phyloP scores from a whole-genome alignment of 2,888 invertebrate species.

The Tenthredo notha region DNA sequence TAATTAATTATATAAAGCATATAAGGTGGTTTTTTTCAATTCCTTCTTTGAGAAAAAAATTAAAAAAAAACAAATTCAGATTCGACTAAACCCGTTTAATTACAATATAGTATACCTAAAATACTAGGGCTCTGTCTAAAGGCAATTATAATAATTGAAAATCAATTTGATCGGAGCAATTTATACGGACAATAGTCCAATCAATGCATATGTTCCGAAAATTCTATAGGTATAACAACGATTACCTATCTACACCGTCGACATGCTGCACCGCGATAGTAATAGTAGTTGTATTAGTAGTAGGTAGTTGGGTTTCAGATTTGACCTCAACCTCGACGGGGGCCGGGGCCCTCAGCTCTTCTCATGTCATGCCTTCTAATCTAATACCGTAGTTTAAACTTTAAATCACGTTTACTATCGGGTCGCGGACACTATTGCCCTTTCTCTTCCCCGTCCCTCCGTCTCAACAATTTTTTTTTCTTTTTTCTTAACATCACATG shows the following conservation, averaged over 20 bases:
- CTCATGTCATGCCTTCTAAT: neutral
- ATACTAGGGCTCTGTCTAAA: neutral
- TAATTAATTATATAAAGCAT: neutral
- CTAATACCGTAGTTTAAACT: neutral
- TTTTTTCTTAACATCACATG: neutral
- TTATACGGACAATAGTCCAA: constrained; percentile 42
- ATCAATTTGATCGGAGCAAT: constrained; percentile 30
- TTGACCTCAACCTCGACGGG: neutral
- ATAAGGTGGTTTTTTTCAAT: neutral
- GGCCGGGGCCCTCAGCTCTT: no score
- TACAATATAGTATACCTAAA: no score
- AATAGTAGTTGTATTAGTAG: neutral
- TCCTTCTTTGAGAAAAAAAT: no score
- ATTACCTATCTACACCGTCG: neutral
- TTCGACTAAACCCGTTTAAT: neutral
- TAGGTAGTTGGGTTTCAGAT: neutral
- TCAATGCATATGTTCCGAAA: constrained; percentile 12
- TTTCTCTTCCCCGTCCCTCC: no score
- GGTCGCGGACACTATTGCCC: neutral
- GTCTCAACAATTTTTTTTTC: no score
- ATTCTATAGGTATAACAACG: neutral
- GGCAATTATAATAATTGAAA: constrained; percentile 42
- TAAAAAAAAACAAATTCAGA: neutral
- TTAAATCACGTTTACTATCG: neutral
- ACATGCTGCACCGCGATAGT: neutral